phyloP scores from a whole-genome alignment of 2,113 vertebrate genomes.

The Polypterus senegalus region DNA sequence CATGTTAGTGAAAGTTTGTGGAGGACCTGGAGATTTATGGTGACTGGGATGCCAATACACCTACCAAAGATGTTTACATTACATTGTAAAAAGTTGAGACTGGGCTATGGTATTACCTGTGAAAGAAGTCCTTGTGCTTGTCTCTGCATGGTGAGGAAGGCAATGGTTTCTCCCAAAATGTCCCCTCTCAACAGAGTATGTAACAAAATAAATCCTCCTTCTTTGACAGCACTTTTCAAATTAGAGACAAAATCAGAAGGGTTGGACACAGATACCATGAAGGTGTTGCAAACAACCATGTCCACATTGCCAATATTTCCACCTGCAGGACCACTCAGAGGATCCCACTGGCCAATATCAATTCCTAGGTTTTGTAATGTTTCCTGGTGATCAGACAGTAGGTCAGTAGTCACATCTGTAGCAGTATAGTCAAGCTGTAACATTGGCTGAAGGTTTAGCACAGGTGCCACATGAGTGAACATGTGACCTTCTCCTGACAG shows the following conservation, averaged over 20 bases:
- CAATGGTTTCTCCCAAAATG: constrained; percentile 60
- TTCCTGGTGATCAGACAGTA: constrained; percentile 39
- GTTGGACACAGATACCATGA: constrained; percentile 31
- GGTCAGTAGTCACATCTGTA: constrained; percentile 44
- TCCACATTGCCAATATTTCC: constrained; percentile 45
- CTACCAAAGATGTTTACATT: background rate
- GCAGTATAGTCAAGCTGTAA: constrained; percentile 69
- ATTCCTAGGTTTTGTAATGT: constrained; percentile 45
- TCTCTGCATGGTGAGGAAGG: constrained; percentile 57
- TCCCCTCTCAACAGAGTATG: constrained; percentile 72
- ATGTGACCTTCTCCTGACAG: constrained; percentile 63
- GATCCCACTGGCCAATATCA: constrained; percentile 64
- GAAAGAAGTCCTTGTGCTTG: constrained; percentile 47
- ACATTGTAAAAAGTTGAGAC: too few relatives aligned
- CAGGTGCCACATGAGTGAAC: constrained; percentile 50
- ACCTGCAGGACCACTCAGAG: constrained; percentile 35
- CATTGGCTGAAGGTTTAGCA: constrained; percentile 71
- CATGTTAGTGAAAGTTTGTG: background rate
- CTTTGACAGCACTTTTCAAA: constrained; percentile 58
- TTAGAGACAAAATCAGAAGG: constrained; percentile 46
- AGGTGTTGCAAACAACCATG: constrained; percentile 70
- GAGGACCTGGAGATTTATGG: background rate
- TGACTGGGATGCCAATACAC: background rate
- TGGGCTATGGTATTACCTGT: constrained; percentile 49
- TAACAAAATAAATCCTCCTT: constrained; percentile 75